Base-by-base conservation (phyloP, 2,797 vertebrate genomes). In the Pipistrellus kuhlii region DNA sequence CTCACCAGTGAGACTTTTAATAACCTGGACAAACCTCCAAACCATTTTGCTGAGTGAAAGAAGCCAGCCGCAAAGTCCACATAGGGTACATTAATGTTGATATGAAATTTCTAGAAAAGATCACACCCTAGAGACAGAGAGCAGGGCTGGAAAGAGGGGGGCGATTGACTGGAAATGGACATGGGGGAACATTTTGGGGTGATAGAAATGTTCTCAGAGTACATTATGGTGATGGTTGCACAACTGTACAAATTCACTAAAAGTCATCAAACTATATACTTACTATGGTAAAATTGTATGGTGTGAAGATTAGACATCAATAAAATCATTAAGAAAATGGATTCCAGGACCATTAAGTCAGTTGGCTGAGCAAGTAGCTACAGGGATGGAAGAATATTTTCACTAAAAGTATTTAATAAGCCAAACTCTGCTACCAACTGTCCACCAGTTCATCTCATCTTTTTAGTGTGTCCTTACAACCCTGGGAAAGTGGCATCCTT, bases 291-390 rank as follows among this genome's bases (percentile, higher is more conserved):
- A 25, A 20, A 27, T 57, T 20, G 20, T 44, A 46, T 48, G 25
- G 15, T 55, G 13, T 32, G 72, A 35, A 62, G 55, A 23, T 44
- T 44, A 68, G 15, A 23, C 20, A 15, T 82, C 9, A 85, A 7
- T 32, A 21, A 72, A 88, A 32, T 59, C 55, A 35, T 66, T 77
- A 48, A 44, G 55, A 57, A 62, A 88, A 80, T 41, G 38, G 89
- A 53, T 66, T n/a, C 48, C 18, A 78, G 38, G 82, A 59, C 32
- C 15, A 8, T 35, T 44, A n/a, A 77, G 30, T 86, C 71, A 59
- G 44, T 17, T 66, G 3, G 76, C 71, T 51, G 53, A 90, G 71
- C 48, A 76, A 78, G n/a, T 21, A 71, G 69, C 38, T 86, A 30
- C 5, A 44, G 69, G 71, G 7, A 92, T 1, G 0, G 23, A 77